Evolutionary conservation across 1,140 invertebrate species (phyloP).

Genomic region (Copidosoma floridanum): DNA sequence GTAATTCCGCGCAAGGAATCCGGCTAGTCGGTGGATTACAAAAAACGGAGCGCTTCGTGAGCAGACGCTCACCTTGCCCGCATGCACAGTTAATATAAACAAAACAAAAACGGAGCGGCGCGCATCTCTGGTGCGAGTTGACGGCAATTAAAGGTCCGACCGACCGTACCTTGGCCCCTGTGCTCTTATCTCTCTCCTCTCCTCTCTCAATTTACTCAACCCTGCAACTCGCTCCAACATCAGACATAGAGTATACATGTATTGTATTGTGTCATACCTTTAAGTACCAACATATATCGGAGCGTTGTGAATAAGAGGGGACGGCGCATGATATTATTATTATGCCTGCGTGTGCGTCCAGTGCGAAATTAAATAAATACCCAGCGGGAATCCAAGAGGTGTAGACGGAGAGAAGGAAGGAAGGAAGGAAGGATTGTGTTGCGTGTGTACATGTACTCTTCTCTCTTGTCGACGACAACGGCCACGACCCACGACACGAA

Average conservation of each 20-base stretch:
- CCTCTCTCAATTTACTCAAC: too few relatives aligned
- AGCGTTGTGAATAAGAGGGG: too few relatives aligned
- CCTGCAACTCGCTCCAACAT: too few relatives aligned
- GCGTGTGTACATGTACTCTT: background rate
- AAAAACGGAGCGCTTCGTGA: background rate
- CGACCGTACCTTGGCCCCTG: too few relatives aligned
- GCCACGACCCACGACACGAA: too few relatives aligned
- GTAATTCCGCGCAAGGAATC: too few relatives aligned
- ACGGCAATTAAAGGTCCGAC: too few relatives aligned
- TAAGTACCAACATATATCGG: too few relatives aligned
- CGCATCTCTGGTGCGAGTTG: background rate
- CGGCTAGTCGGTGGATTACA: too few relatives aligned
- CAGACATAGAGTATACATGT: too few relatives aligned
- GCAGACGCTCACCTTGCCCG: background rate
- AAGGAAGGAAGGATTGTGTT: background rate
- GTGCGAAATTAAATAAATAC: background rate
- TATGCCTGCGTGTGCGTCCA: background rate
- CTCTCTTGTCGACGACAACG: background rate
- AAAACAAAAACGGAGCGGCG: background rate
- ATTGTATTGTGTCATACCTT: too few relatives aligned
- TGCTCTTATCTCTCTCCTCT: too few relatives aligned
- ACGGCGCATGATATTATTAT: background rate
- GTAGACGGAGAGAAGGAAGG: slow-evolving; percentile 1
- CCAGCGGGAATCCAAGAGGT: background rate
- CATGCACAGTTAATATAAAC: background rate